phyloP scores from a whole-genome alignment of 2,113 vertebrate genomes.

The Macroglossus sobrinus region DNA sequence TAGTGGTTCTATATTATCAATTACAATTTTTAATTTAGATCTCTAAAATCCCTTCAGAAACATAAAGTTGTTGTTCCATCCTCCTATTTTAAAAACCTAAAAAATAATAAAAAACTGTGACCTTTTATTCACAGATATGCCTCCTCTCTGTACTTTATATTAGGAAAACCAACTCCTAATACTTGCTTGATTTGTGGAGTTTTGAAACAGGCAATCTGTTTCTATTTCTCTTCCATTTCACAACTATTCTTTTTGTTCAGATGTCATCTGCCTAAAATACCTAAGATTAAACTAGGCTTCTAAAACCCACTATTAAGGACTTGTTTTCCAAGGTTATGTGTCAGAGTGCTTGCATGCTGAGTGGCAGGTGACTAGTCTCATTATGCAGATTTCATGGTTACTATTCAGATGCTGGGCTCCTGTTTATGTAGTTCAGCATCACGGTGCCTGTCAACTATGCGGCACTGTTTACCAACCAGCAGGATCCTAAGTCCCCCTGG shows the following conservation, averaged over 20 bases:
- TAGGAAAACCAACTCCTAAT: not conserved
- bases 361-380: not conserved
- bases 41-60: not conserved
- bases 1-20: not conserved
- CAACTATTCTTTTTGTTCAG: not conserved
- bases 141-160: not conserved
- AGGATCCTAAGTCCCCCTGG: not conserved
- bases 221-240: not conserved
- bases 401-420: not conserved
- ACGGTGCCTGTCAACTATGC: not conserved
- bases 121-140: not conserved
- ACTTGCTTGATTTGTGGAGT: not conserved
- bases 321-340: not conserved
- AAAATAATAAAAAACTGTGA: not conserved
- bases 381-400: not conserved
- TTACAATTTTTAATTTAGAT: not conserved
- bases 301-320: not conserved
- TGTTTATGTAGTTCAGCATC: not conserved
- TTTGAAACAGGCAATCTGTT: not conserved
- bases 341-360: not conserved
- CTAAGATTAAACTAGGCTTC: not conserved
- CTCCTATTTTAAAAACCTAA: not conserved
- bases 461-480: not conserved
- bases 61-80: not conserved
- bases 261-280: not conserved